Conservation (phyloP, 2,888 invertebrate genomes). For the Drosophila histrio region DNA sequence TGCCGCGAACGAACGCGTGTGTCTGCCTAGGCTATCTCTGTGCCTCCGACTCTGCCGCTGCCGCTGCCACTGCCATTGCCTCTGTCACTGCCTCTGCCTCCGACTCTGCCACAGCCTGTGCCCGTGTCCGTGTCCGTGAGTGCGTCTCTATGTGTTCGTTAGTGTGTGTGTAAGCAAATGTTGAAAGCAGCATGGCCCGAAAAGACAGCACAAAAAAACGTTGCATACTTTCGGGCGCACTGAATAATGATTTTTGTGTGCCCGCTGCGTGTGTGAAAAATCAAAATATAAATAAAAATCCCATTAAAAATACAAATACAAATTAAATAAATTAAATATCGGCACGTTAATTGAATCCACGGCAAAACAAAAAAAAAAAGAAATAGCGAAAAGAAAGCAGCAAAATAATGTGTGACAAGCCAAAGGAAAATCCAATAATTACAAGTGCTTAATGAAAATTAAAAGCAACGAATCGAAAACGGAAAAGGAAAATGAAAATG, state of each 20-base stretch:
- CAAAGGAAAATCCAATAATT: constrained; percentile 46
- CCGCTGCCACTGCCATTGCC: constrained; percentile 3
- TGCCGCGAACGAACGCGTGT: constrained; percentile 63
- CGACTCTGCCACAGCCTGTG: background rate
- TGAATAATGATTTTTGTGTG: constrained; percentile 76
- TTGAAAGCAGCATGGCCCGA: constrained; percentile 76
- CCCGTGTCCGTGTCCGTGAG: constrained; percentile 24
- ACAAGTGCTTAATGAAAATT: constrained; percentile 35
- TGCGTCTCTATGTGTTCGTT: constrained; percentile 30
- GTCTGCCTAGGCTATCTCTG: constrained; percentile 57
- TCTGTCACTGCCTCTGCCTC: constrained; percentile 6
- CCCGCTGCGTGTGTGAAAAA: constrained; percentile 45
- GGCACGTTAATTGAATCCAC: background rate
- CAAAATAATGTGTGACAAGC: constrained; percentile 5
- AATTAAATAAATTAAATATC: constrained; percentile 49
- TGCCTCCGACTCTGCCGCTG: constrained; percentile 12
- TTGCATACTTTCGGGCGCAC: constrained; percentile 69
- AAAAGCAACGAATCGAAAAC: constrained; percentile 12
- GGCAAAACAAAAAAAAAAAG: background rate
- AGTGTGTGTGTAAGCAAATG: constrained; percentile 58
- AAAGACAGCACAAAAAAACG: constrained; percentile 68
- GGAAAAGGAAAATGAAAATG: constrained; percentile 29
- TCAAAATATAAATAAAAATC: constrained; percentile 52
- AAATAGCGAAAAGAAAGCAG: background rate
- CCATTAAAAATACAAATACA: constrained; percentile 41